These are phyloP conservation scores for Epizoanthus fatuus DNA, from an alignment of 92 coral and sea anemone genomes.

Conservation along the genomic window DNA sequence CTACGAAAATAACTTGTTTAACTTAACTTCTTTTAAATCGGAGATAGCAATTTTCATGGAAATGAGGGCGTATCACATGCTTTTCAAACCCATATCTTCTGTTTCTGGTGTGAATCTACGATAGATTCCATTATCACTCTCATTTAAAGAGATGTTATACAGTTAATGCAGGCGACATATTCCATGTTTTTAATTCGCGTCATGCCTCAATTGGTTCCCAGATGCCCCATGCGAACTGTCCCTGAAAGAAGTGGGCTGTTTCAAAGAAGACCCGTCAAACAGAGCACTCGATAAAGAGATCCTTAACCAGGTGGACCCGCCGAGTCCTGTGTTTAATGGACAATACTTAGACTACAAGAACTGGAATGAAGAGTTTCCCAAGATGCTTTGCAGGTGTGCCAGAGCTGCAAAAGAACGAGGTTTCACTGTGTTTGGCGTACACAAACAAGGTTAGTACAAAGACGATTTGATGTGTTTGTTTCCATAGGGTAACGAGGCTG, in stretches of 20 bases:
- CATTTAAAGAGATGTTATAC: no score
- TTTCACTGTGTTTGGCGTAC: conserved; percentile 75
- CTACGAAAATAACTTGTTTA: no score
- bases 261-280: conserved; percentile 53
- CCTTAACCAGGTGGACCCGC: conserved; percentile 67
- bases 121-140: no score
- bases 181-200: neutral
- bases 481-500: no score
- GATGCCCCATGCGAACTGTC: conserved; percentile 80
- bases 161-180: neutral
- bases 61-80: no score
- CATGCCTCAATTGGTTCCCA: neutral
- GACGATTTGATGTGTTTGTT: neutral
- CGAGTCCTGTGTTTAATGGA: conserved; percentile 71
- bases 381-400: conserved; percentile 92
- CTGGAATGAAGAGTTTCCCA: conserved; percentile 79
- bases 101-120: no score
- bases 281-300: conserved; percentile 63
- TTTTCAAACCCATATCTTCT: no score
- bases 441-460: conserved; percentile 74
- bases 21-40: no score
- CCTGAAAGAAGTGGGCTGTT: conserved; percentile 74
- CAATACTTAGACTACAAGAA: conserved; percentile 34
- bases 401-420: conserved; percentile 74
- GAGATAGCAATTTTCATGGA: no score